Conservation (phyloP, 1,140 invertebrate species). For the Drosophila micromelanica region DNA sequence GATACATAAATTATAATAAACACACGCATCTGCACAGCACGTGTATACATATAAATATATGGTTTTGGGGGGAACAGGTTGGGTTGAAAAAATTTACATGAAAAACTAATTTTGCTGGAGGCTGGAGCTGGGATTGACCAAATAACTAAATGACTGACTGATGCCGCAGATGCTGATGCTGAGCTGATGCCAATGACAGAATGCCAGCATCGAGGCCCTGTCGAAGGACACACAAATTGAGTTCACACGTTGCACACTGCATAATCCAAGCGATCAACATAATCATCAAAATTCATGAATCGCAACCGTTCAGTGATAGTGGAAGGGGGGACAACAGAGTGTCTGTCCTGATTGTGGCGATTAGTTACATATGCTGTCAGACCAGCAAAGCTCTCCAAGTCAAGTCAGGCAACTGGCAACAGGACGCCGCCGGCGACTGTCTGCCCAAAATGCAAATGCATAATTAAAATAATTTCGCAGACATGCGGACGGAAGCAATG, state of each 20-base stretch:
- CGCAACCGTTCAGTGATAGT: constrained; percentile 9
- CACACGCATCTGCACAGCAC: constrained; percentile 27
- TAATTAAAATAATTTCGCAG: constrained; percentile 67
- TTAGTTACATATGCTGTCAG: constrained; percentile 63
- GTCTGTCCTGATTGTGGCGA: constrained; percentile 36
- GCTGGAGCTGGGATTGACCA: background rate
- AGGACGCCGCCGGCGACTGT: constrained; percentile 22
- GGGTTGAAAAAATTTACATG: constrained; percentile 70
- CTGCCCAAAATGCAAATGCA: constrained; percentile 53
- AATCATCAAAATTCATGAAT: constrained; percentile 78
- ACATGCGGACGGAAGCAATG: constrained; percentile 54
- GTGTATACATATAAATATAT: background rate
- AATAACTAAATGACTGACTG: constrained; percentile 39
- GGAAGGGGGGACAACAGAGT: background rate
- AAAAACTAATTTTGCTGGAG: constrained; percentile 70
- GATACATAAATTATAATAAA: constrained; percentile 81
- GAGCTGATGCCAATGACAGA: constrained; percentile 19
- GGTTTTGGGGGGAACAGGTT: background rate
- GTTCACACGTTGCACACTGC: constrained; percentile 68
- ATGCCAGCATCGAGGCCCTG: background rate
- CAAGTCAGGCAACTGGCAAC: constrained; percentile 6
- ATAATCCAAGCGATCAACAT: constrained; percentile 62
- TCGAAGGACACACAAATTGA: constrained; percentile 58
- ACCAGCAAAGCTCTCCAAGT: constrained; percentile 16
- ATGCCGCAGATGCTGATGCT: constrained; percentile 37